These are phyloP conservation scores for Pseudopleuronectes americanus DNA, from an alignment of 2,797 vertebrate species.

Conservation along the genomic window DNA sequence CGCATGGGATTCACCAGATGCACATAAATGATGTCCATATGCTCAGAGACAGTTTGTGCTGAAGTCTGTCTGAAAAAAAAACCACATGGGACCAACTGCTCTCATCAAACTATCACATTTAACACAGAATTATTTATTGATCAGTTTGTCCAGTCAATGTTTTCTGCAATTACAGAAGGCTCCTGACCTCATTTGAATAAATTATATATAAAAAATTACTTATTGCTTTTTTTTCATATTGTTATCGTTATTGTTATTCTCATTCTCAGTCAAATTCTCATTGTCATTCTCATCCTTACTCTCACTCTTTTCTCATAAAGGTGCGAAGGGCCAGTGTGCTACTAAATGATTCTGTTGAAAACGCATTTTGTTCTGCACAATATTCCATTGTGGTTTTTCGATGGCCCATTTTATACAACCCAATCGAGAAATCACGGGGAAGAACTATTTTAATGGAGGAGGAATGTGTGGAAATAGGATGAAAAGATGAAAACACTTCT, in stretches of 20 bases:
- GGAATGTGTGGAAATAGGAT: conserved; percentile 1
- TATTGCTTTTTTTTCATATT: too few relatives aligned
- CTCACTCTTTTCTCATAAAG: too few relatives aligned
- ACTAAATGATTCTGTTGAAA: neutral
- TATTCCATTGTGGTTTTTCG: neutral
- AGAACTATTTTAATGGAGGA: neutral
- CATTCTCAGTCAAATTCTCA: too few relatives aligned
- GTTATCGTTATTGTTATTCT: too few relatives aligned
- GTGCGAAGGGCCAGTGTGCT: neutral
- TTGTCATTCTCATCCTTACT: too few relatives aligned
- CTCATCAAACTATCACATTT: neutral
- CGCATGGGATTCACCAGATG: conserved; percentile 33
- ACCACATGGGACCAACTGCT: conserved; percentile 14
- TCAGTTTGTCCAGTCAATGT: neutral
- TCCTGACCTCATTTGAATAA: neutral
- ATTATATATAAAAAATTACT: too few relatives aligned
- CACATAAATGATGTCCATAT: conserved; percentile 41
- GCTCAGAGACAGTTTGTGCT: conserved; percentile 17
- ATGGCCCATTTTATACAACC: too few relatives aligned
- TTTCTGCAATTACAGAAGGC: conserved; percentile 9
- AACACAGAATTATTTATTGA: neutral
- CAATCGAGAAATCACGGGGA: neutral
- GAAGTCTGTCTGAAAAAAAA: conserved; percentile 28
- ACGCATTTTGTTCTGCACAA: conserved; percentile 1
- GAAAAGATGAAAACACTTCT: neutral